Evolutionary conservation across 2,113 vertebrate species (phyloP), one percentile per base, ranked within the genome.

Genomic region (Vanacampus margaritifer): DNA sequence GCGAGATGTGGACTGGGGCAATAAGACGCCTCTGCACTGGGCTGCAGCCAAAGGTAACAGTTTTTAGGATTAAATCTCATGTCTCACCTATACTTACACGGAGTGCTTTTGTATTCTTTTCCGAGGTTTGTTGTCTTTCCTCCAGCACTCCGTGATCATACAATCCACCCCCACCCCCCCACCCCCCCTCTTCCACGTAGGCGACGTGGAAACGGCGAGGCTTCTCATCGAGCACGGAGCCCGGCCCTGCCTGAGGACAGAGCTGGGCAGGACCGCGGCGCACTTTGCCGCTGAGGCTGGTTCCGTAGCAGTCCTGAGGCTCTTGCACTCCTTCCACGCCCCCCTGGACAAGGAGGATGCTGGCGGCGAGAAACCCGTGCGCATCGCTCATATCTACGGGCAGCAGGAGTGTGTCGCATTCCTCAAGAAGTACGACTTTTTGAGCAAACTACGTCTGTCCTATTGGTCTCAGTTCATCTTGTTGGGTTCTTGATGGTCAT

Each of bases 21-120:
- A 89, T 81, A 92, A 93, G 81, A 97, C 96, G 0, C 92, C 95
- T 0, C 90, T 98, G 17, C 95, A 97, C 86, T 97, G 95, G 96
- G 96, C 95, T 5, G 94, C 95, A 28, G 91, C 91, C 5, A 92
- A 80, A 91, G 96, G 95, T 96, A 82, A 23, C 58, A 21, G 2
- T 61, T 36, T n/a, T 24, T 53, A 12, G 16, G 4, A 37, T 39
- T 3, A 5, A 36, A 8, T 19, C 9, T 36, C 12, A 24, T 2
- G 53, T 56, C 21, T 24, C 54, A 57, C 9, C 2, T 57, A 10
- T 57, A 13, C 54, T 13, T 16, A 23, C 7, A 26, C 14, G 26
- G 24, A 14, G 56, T 17, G 24, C 56, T 58, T 58, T 14, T 5
- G 23, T 28, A 12, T 57, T 10, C 14, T 9, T 43, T 23, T 2